Evolutionary conservation across 2,797 vertebrate genomes (phyloP), one percentile per base, ranked within the genome.

Genomic region (Mallotus villosus): DNA sequence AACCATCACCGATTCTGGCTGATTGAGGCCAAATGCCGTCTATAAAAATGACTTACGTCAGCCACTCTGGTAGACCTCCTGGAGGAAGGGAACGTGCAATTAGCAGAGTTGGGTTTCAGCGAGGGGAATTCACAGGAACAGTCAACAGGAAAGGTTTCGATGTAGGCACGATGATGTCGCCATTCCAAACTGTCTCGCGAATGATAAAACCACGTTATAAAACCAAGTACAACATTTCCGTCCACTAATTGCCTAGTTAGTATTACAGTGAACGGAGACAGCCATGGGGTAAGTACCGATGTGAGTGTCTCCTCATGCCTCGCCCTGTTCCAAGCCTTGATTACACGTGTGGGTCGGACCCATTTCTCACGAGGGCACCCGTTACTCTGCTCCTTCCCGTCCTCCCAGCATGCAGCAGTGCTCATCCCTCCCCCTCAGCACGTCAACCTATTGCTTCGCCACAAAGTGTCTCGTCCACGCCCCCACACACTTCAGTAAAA

Each of bases 31-130:
- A 82, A 86, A 85, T 78, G 76, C 82, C 27, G 71, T 79, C 80
- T 67, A 71, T 93, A 90, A 91, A 93, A 92, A 88, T 92, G 87
- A 92, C 71, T 91, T 83, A 91, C 89, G 82, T 77, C 80, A 82
- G 73, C 53, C 76, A 74, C 71, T 76, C 79, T 68, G 81, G 82
- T 73, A 77, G 85, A 85, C 86, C 80, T 81, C 83, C 86, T 70
- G 27, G 81, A 85, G 87, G 82, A 75, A 82, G 59, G 46, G 77
- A 70, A 8, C 41, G 67, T 75, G 76, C 79, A 87, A 88, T 88
- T 83, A 87, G 87, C 82, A 76, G 79, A 80, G 82, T 83, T 89
- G 73, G 77, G 80, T 79, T 73, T 73, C 90, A 91, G 93, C 89
- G 86, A 92, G 86, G 84, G 92, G 81, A 85, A 89, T 91, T 86